phyloP scores from a whole-genome alignment of 2,888 invertebrate species.

The Scrobipalpa atriplicella region DNA sequence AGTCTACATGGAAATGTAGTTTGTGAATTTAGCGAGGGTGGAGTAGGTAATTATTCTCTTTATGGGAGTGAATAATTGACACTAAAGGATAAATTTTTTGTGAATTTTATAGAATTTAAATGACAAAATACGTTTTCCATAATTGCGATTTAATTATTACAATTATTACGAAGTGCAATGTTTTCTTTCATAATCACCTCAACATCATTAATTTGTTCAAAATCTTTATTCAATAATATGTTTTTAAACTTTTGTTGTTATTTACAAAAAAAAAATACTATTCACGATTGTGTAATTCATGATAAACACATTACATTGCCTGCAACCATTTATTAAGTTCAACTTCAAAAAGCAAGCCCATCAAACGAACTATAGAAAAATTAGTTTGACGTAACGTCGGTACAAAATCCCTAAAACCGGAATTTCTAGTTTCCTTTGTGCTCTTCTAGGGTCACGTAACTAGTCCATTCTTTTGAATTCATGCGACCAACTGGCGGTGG shows the following conservation, averaged over 20 bases:
- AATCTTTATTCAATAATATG: no score
- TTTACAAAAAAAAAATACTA: no score
- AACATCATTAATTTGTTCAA: no score
- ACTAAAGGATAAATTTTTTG: background rate
- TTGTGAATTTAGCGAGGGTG: background rate
- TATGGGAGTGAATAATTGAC: background rate
- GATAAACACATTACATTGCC: no score
- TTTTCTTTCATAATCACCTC: no score
- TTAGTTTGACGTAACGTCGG: constrained; percentile 2
- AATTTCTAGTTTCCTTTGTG: constrained; percentile 70
- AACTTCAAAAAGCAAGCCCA: background rate
- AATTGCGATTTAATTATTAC: no score
- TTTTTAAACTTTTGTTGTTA: no score
- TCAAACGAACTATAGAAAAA: constrained; percentile 9
- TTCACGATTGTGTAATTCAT: no score
- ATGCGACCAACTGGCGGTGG: constrained; percentile 62
- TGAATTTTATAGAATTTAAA: no score
- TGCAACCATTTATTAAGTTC: background rate
- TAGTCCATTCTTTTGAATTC: constrained; percentile 67
- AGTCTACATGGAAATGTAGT: background rate
- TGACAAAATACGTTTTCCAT: no score
- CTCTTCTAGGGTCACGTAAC: constrained; percentile 72
- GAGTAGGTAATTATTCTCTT: background rate
- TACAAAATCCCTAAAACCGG: constrained; percentile 54
- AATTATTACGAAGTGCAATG: no score